Percentiles rank a stretch among this genome's conserved stretches.
These are phyloP conservation scores for Pachycephala philippinensis DNA, from an alignment of 2,113 vertebrate species.

Conservation along the genomic window DNA sequence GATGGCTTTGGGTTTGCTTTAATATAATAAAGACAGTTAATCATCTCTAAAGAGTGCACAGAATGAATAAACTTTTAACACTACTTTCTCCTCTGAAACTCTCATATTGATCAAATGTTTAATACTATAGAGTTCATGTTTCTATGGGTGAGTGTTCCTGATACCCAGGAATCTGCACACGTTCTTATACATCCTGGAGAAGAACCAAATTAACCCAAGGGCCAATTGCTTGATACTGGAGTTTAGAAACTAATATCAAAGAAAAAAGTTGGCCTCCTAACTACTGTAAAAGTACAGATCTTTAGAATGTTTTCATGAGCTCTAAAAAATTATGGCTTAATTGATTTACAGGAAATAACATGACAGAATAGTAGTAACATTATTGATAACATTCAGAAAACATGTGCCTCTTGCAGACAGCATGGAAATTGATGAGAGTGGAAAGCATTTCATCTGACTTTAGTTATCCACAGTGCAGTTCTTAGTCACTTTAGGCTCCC, in stretches of 20 bases:
- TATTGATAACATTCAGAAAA: neutral
- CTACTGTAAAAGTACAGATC: neutral
- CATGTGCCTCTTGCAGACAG: neutral
- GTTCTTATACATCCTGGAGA: neutral
- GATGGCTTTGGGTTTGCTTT: constrained; percentile 90
- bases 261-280: neutral
- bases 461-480: neutral
- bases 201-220: neutral
- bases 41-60: constrained; percentile 88
- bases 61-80: constrained; percentile 85
- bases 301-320: neutral
- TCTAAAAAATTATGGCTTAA: neutral
- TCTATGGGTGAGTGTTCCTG: neutral
- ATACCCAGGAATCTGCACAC: neutral
- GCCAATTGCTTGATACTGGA: neutral
- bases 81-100: constrained; percentile 74
- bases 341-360: neutral
- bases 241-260: neutral
- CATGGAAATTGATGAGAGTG: neutral
- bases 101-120: constrained; percentile 74
- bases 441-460: neutral
- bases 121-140: constrained; percentile 45
- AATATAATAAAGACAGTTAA: constrained; percentile 92
- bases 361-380: neutral
- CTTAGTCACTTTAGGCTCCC: neutral